Percentiles rank a stretch among this genome's conserved stretches.
Conservation (phyloP, 2,797 vertebrate species). For the Enteromius viviparus region DNA sequence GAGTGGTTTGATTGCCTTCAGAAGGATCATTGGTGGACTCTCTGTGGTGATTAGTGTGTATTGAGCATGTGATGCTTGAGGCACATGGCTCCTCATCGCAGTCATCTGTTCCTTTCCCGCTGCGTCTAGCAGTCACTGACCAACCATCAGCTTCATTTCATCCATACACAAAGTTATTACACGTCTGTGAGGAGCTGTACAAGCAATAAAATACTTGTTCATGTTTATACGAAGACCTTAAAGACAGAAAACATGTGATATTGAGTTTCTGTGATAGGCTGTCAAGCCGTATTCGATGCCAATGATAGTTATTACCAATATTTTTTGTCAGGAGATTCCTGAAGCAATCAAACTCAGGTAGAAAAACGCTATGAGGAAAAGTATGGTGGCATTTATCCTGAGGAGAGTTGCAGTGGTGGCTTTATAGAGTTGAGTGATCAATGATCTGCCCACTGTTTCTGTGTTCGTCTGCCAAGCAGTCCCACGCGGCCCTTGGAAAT, state of each 20-base stretch:
- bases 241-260: neutral
- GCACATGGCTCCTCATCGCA: neutral
- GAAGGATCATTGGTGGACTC: neutral
- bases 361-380: neutral
- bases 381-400: constrained; percentile 62
- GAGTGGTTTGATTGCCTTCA: neutral
- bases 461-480: constrained; percentile 69
- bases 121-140: neutral
- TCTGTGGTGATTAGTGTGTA: neutral
- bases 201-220: neutral
- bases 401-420: neutral
- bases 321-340: neutral
- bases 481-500: constrained; percentile 68
- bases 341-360: neutral
- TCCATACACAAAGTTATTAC: neutral
- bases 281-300: neutral
- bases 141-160: neutral
- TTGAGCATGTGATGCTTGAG: neutral
- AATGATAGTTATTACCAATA: constrained; percentile 27
- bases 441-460: constrained; percentile 66
- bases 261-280: neutral
- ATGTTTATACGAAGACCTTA: neutral
- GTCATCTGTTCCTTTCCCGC: neutral
- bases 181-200: neutral
- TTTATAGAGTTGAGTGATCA: constrained; percentile 68